Evolutionary conservation across 1,140 invertebrate species (phyloP).

Genomic region (Augochlora pura): DNA sequence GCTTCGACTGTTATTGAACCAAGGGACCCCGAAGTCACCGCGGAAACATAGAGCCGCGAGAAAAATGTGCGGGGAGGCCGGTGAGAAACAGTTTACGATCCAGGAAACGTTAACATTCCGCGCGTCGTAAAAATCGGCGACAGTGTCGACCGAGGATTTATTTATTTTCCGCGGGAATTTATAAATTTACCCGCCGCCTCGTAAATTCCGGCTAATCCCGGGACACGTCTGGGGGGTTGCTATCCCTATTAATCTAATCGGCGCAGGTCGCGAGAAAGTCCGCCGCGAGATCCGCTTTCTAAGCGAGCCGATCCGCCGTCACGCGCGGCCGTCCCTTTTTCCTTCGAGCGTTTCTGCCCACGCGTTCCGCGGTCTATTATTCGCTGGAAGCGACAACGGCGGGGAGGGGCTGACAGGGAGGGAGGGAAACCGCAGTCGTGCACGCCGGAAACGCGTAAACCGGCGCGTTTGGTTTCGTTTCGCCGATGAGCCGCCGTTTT

Average conservation of each 20-base stretch:
- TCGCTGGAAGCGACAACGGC: constrained; percentile 8
- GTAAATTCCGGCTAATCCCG: constrained; percentile 43
- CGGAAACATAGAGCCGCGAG: not conserved
- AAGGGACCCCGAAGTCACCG: not conserved
- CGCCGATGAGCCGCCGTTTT: constrained; percentile 5
- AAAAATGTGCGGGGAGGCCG: no score
- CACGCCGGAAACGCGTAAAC: constrained; percentile 28
- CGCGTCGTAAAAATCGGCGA: constrained; percentile 5
- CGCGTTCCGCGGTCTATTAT: constrained; percentile 35
- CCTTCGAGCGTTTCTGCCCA: constrained; percentile 28
- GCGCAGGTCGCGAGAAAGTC: constrained; percentile 40
- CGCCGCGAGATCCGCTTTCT: constrained; percentile 26
- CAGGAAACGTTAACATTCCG: constrained; percentile 1
- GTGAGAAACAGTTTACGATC: constrained; percentile 9
- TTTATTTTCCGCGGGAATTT: constrained; percentile 21
- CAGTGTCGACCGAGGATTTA: constrained; percentile 16
- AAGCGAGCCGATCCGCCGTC: constrained; percentile 5
- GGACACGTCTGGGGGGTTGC: constrained; percentile 21
- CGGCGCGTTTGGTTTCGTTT: not conserved
- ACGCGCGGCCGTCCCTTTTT: constrained; percentile 20
- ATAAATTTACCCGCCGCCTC: not conserved
- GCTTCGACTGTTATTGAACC: not conserved
- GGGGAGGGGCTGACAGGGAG: no score
- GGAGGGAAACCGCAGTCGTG: constrained; percentile 23
- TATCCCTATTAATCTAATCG: constrained; percentile 34